Base-by-base conservation (phyloP, 2,797 vertebrate species). In the Miichthys miiuy region DNA sequence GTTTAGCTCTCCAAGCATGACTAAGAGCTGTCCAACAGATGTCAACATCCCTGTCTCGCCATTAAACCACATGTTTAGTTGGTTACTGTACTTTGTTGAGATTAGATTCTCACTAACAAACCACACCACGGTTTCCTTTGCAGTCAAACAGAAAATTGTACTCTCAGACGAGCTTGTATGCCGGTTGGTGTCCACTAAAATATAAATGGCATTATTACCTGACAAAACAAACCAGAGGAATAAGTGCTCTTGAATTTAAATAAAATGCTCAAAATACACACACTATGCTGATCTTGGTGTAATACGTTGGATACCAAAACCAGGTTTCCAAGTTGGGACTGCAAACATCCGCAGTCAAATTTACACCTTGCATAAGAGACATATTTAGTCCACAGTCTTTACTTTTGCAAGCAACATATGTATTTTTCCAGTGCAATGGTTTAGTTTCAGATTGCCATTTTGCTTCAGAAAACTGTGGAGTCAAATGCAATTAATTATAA, bases 11-110 rank as follows among this genome's bases (percentile, higher is more conserved):
- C 25, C 1, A 25, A 60, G 58, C 67, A 60, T 13, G 62, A 72
- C 61, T 74, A 77, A 74, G 27, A 18, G 11, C 50, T 52, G 51
- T 48, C 52, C 48, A 56, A 72, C 75, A 78, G 68, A 83, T 75
- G 77, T 62, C 55, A 75, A n/a, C 57, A 52, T 63, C 4, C 20
- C 34, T 41, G 41, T 27, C 20, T 46, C 34, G 62, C 27, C 66
- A 13, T 60, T 67, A 50, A 78, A 83, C 41, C 58, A 50, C 41
- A 77, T 44, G 74, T 68, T 79, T 56, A 68, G 63, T 42, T 75
- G 46, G 56, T 75, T 30, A 1, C 30, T 81, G 68, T 50, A 23
- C 41, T 81, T 61, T 17, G 11, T 55, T 25, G 14, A 42, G 57
- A 60, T 60, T 10, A 21, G 13, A 9, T 46, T 80, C 5, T 46